These are phyloP conservation scores for Sapayoa aenigma DNA, from an alignment of 2,113 vertebrate genomes.

Conservation along the genomic window DNA sequence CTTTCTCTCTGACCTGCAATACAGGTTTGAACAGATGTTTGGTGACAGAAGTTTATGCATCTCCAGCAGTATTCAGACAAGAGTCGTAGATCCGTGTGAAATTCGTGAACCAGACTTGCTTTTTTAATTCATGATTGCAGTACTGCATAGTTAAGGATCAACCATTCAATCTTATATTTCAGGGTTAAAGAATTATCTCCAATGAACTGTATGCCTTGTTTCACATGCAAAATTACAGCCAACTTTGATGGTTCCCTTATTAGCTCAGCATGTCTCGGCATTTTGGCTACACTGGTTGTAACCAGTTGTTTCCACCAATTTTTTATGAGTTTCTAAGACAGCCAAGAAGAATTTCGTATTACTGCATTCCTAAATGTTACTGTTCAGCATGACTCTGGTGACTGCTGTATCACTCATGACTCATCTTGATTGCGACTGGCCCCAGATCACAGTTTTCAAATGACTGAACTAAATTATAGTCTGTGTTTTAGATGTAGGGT, in stretches of 20 bases:
- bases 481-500: not conserved
- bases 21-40: not conserved
- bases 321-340: not conserved
- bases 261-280: not conserved
- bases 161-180: not conserved
- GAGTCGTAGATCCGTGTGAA: not conserved
- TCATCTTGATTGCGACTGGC: not conserved
- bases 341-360: not conserved
- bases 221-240: not conserved
- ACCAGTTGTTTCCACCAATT: not conserved
- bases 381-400: not conserved
- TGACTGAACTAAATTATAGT: not conserved
- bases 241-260: not conserved
- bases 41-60: not conserved
- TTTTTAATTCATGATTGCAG: not conserved
- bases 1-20: not conserved
- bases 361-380: not conserved
- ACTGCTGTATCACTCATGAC: not conserved
- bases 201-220: not conserved
- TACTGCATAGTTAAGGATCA: not conserved
- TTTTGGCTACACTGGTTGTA: not conserved
- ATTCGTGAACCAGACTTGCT: not conserved
- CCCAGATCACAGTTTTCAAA: not conserved
- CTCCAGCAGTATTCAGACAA: not conserved
- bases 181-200: not conserved